Conservation (phyloP, 2,888 invertebrate species). For the Rugalucina vietnamica region DNA sequence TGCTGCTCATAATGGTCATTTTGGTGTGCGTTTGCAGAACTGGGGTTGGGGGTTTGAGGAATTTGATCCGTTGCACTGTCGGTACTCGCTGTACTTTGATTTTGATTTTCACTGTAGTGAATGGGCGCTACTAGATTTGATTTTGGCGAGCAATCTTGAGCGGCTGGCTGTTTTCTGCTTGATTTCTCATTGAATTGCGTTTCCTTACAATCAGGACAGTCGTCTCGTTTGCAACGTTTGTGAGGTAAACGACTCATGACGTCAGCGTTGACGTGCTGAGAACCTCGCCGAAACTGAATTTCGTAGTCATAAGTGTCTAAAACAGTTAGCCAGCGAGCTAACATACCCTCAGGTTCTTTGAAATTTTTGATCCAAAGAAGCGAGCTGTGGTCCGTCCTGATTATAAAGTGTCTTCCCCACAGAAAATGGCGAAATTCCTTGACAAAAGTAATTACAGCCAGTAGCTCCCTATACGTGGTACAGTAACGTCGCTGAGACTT, state of each 20-base stretch:
- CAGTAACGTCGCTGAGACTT: slow-evolving; percentile 55
- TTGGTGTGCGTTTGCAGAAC: too few relatives aligned
- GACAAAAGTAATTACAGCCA: slow-evolving; percentile 59
- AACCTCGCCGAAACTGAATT: neutral
- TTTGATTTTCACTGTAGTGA: neutral
- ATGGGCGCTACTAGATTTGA: neutral
- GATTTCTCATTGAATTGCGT: neutral
- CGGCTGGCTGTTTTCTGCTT: neutral
- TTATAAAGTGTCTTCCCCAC: slow-evolving; percentile 51
- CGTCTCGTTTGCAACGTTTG: neutral
- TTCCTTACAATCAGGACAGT: neutral
- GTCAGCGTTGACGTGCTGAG: neutral
- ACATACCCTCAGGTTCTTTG: neutral
- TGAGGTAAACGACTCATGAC: neutral
- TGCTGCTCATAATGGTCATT: too few relatives aligned
- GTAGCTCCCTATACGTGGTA: slow-evolving; percentile 52
- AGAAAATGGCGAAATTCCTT: slow-evolving; percentile 66
- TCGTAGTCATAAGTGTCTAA: neutral
- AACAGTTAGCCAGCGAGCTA: neutral
- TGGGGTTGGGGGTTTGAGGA: too few relatives aligned
- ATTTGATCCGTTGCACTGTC: too few relatives aligned
- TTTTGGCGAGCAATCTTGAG: neutral
- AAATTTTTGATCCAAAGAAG: slow-evolving; percentile 9
- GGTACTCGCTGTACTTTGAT: neutral
- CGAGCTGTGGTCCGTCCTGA: slow-evolving; percentile 67